A percentile compares a stretch with the other conserved stretches of the same genome.
Conservation (phyloP, 2,797 vertebrate species). For the Protonibea diacanthus region DNA sequence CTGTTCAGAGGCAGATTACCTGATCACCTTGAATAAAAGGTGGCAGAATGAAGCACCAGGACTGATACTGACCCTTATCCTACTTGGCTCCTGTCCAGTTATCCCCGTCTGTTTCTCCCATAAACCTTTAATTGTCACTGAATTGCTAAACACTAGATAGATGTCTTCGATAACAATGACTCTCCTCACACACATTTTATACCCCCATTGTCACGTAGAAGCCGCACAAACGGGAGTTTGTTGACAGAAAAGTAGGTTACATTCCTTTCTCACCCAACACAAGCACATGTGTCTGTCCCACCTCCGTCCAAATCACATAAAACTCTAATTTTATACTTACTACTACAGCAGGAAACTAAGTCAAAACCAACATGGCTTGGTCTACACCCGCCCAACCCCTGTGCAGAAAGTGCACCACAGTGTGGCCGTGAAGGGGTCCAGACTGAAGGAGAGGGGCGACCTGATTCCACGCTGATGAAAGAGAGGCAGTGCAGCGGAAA, state of each 20-base stretch:
- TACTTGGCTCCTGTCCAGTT: background rate
- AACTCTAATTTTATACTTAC: conserved; percentile 78
- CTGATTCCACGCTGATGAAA: conserved; percentile 32
- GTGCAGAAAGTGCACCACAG: conserved; percentile 61
- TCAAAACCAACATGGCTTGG: conserved; percentile 86
- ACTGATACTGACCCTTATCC: conserved; percentile 7
- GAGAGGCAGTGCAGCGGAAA: conserved; percentile 24
- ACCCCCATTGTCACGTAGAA: conserved; percentile 38
- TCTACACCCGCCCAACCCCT: conserved; percentile 35
- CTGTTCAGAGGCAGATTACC: background rate
- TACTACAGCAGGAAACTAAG: conserved; percentile 85
- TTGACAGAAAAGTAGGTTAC: conserved; percentile 72
- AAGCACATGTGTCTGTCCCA: conserved; percentile 58
- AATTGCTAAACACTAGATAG: conserved; percentile 42
- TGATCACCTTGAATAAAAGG: background rate
- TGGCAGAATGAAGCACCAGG: background rate
- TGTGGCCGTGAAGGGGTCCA: conserved; percentile 50
- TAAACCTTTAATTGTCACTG: conserved; percentile 30
- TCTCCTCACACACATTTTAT: conserved; percentile 38
- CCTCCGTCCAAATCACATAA: conserved; percentile 72
- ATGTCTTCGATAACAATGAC: conserved; percentile 35
- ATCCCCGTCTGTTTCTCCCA: background rate
- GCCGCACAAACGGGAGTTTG: conserved; percentile 42
- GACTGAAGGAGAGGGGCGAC: conserved; percentile 23
- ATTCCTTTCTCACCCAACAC: conserved; percentile 72